Percentiles rank a stretch among this genome's conserved stretches.
Evolutionary conservation across 2,113 vertebrate genomes (phyloP).

Genomic region (cattle (Bos taurus)): ARS-UCD2.0 NC_037345.1:10244001-10244500

Average conservation of each 20-base stretch:
- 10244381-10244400: neutral
- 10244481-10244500: neutral
- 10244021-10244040: fast-evolving
- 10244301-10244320: neutral
- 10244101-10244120: neutral
- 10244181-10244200: neutral
- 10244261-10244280: neutral
- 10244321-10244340: neutral
- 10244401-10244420: neutral
- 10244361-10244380: neutral
- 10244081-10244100: neutral
- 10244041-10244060: neutral
- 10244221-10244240: neutral
- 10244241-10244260: neutral
- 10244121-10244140: fast-evolving
- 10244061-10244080: neutral
- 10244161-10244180: neutral
- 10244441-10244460: no score
- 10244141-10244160: neutral
- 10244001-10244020: neutral
- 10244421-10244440: neutral
- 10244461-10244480: fast-evolving
- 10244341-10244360: neutral
- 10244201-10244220: neutral
- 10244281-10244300: neutral